These are phyloP conservation scores for Stegodyphus dumicola DNA, from an alignment of 1,140 invertebrate genomes.

Conservation along the genomic window DNA sequence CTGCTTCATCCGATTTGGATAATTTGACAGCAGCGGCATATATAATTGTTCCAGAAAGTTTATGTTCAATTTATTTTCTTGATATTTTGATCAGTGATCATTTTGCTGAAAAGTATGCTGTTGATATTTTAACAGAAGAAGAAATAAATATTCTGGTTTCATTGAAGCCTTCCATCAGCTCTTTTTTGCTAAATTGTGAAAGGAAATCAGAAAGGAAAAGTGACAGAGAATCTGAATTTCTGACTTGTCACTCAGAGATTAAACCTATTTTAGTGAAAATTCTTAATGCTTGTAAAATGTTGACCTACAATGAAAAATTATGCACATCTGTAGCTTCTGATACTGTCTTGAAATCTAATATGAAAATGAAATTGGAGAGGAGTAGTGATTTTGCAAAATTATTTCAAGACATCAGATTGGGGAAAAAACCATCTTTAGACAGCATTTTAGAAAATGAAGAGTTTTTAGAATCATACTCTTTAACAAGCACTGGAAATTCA, in stretches of 20 bases:
- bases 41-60: neutral
- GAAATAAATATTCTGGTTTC: conserved; percentile 7
- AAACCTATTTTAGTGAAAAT: neutral
- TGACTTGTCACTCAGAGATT: neutral
- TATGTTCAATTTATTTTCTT: conserved; percentile 24
- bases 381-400: neutral
- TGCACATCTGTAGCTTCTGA: neutral
- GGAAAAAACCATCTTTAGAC: neutral
- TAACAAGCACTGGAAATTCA: neutral
- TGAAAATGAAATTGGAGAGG: neutral
- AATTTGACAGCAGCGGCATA: neutral
- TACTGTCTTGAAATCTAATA: neutral
- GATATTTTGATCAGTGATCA: conserved; percentile 27
- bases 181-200: neutral
- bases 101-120: conserved; percentile 14
- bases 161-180: neutral
- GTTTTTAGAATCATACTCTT: neutral
- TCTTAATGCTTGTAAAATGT: neutral
- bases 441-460: neutral
- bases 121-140: conserved; percentile 8
- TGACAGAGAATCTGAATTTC: neutral
- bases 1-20: neutral
- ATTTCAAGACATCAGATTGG: neutral
- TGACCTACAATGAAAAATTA: neutral
- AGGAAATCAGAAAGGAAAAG: neutral